Evolutionary conservation across 2,888 invertebrate genomes (phyloP).

Genomic region (Tortricodes alternella): DNA sequence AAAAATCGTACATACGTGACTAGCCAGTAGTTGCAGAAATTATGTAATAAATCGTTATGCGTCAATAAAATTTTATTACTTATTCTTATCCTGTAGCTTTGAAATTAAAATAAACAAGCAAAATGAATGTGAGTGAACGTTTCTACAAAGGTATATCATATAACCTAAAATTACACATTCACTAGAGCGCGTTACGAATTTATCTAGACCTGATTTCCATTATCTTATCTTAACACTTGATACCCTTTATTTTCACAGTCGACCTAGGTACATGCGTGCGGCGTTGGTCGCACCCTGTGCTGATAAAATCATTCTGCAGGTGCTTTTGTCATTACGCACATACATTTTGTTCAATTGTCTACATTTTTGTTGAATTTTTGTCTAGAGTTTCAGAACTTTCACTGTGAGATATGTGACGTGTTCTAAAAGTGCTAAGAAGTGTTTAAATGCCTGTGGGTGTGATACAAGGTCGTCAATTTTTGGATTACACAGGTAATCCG

Average conservation of each 20-base stretch:
- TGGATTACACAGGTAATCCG: conserved; percentile 6
- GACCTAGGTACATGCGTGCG: conserved; percentile 50
- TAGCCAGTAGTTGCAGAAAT: no score
- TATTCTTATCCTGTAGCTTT: no score
- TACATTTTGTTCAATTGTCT: conserved; percentile 1
- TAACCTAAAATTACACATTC: conserved; percentile 3
- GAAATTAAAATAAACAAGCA: no score
- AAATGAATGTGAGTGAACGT: no score
- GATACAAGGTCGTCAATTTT: conserved; percentile 12
- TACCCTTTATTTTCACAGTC: conserved; percentile 72
- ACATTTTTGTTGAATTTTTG: neutral
- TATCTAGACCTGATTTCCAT: conserved; percentile 80
- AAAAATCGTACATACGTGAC: no score
- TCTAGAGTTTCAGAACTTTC: neutral
- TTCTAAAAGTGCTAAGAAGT: conserved; percentile 2
- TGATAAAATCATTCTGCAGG: conserved; percentile 34
- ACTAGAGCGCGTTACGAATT: conserved; percentile 55
- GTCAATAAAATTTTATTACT: no score
- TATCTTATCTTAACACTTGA: conserved; percentile 72
- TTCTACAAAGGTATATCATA: neutral
- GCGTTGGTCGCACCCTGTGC: conserved; percentile 46
- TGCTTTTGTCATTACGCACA: conserved; percentile 13
- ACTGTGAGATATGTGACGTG: conserved; percentile 22
- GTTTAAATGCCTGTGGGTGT: conserved; percentile 23
- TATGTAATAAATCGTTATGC: no score